These are phyloP conservation scores for Auanema freiburgensis DNA, from an alignment of 2,888 invertebrate genomes.

Conservation along the genomic window DNA sequence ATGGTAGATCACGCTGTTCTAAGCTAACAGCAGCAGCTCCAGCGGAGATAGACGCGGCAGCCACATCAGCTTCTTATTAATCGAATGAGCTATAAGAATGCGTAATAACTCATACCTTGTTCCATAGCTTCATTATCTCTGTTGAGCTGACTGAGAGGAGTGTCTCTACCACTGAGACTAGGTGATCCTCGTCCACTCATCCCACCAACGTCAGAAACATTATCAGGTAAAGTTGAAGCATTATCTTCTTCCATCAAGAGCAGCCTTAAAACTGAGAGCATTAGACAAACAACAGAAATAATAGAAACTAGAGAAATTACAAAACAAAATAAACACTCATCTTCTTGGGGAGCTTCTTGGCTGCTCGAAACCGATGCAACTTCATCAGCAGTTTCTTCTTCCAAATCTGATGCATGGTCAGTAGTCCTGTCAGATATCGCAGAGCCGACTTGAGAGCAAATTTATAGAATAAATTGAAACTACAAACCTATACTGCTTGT, in stretches of 20 bases:
- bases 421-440: conserved; percentile 37
- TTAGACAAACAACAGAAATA: neutral
- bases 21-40: conserved; percentile 25
- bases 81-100: neutral
- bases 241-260: conserved; percentile 42
- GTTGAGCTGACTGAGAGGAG: conserved; percentile 74
- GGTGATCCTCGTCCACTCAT: conserved; percentile 71
- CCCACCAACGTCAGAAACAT: conserved; percentile 84
- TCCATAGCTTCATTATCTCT: conserved; percentile 13
- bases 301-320: no score
- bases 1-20: conserved; percentile 24
- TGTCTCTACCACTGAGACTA: conserved; percentile 75
- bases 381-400: conserved; percentile 49
- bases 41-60: conserved; percentile 25
- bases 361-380: conserved; percentile 29
- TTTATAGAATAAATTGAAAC: neutral
- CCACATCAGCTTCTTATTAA: conserved; percentile 18
- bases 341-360: conserved; percentile 27
- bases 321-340: conserved; percentile 6
- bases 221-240: conserved; percentile 71
- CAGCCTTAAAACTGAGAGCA: conserved; percentile 17
- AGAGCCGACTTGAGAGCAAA: conserved; percentile 25
- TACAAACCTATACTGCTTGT: conserved; percentile 38
- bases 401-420: conserved; percentile 42
- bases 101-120: conserved; percentile 3